Base-by-base conservation (phyloP, 2,888 invertebrate species). In the Hydropsyche betteni region DNA sequence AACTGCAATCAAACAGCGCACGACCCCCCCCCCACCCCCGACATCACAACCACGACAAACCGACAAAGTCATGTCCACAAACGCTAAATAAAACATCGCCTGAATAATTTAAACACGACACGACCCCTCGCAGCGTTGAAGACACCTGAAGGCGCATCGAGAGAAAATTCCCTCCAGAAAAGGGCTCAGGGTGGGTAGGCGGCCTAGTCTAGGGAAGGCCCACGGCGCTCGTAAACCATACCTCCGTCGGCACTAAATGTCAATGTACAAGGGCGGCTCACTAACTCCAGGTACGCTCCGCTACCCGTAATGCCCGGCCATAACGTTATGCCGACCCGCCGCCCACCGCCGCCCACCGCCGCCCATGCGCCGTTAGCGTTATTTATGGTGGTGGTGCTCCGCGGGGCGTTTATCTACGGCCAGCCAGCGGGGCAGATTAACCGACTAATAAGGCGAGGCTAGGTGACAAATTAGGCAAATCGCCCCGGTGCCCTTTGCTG, bases 171-270 rank as follows among this genome's bases (percentile, higher is more conserved):
- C 33, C 68, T 8, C 51, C 5, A 68, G 69, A 44, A 44, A 58
- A 69, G 5, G 36, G 24, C 38, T 8, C 14, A 51, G 71, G 55
- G 44, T 38, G 53, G 69, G 69, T 51, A 74, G 69, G 69, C 34
- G 55, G 71, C 53, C 52, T 16, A 55, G 69, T 53, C 74, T 8
- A 52, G 64, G 74, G 74, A 74, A 68, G 64, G 75, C 78, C 78
- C 78, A 72, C 75, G 75, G 75, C 55, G 77, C 68, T 76, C 77
- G 83, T 85, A 85, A 85, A 85, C 81, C 83, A 84, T 82, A 81
- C 82, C 81, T 83, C 81, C 80, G 81, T 80, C 81, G 81, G 82
- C 81, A 84, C 83, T 85, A 83, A 85, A 85, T 84, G 85, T 85
- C 85, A 85, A 82, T 82, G 83, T 83, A 82, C 83, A 83, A 83